phyloP scores from a whole-genome alignment of 2,888 invertebrate genomes.

The Gerosis bhagava region DNA sequence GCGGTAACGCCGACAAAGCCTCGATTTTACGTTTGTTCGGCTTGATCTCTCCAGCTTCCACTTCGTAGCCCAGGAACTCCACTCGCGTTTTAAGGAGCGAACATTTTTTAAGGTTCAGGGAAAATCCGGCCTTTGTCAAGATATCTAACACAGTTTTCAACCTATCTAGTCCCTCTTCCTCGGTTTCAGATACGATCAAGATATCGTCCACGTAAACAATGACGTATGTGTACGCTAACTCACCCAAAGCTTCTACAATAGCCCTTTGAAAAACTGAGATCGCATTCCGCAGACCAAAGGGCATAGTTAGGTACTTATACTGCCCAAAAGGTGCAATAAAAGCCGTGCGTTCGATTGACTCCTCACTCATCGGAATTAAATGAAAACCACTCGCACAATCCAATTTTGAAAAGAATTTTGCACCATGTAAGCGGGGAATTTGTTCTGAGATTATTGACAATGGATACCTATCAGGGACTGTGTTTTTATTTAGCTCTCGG shows the following conservation, averaged over 20 bases:
- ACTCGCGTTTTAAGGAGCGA: slow-evolving; percentile 33
- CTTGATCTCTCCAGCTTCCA: slow-evolving; percentile 32
- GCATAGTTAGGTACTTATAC: slow-evolving; percentile 38
- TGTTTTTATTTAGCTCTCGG: slow-evolving; percentile 3
- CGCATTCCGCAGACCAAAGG: slow-evolving; percentile 36
- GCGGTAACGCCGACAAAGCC: slow-evolving; percentile 34
- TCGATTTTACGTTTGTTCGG: slow-evolving; percentile 38
- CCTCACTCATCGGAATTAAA: not conserved
- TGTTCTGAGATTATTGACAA: not conserved
- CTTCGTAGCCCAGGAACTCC: slow-evolving; percentile 36
- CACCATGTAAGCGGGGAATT: slow-evolving; percentile 5
- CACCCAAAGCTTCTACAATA: no score
- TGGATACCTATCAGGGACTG: not conserved
- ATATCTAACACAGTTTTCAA: slow-evolving; percentile 33
- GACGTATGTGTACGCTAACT: no score
- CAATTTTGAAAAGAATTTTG: not conserved
- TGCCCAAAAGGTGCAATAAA: slow-evolving; percentile 24
- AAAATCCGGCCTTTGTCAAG: slow-evolving; percentile 36
- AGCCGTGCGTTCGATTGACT: not conserved
- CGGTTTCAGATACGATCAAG: no score
- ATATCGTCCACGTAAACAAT: slow-evolving; percentile 42
- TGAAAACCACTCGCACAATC: slow-evolving; percentile 5
- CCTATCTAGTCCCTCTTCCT: no score
- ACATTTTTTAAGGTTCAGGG: slow-evolving; percentile 36
- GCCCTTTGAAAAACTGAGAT: slow-evolving; percentile 33